A percentile compares a stretch with the other conserved stretches of the same genome.
Conservation (phyloP, 2,113 vertebrate genomes). For the Mormyrus iriodes region DNA sequence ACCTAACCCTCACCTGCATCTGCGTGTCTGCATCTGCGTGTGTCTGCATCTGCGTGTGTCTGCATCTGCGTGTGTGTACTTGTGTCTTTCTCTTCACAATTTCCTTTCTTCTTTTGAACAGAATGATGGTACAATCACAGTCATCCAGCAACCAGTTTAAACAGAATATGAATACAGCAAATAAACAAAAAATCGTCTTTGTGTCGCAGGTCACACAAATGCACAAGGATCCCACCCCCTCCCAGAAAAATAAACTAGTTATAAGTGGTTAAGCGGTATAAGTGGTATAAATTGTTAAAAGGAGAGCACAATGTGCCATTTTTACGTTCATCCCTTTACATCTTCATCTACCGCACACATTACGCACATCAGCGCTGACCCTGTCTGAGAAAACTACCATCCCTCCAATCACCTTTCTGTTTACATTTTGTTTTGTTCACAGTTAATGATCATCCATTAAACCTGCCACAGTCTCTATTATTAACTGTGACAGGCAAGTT, state of each 20-base stretch:
- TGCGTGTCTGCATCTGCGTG: neutral
- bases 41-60: neutral
- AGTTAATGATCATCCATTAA: neutral
- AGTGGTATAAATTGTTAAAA: too few relatives aligned
- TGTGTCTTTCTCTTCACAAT: neutral
- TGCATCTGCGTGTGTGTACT: neutral
- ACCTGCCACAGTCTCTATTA: neutral
- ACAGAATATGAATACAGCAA: neutral
- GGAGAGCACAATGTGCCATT: neutral
- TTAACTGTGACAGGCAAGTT: neutral
- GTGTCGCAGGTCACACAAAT: neutral
- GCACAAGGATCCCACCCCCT: neutral
- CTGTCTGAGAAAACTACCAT: neutral
- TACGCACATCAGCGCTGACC: neutral
- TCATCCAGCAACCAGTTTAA: neutral
- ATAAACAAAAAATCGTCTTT: neutral
- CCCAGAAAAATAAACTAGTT: neutral
- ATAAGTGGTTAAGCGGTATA: neutral
- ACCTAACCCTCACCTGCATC: neutral
- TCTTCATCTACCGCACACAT: neutral
- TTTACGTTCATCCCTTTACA: neutral
- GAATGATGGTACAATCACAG: neutral
- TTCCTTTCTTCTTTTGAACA: neutral
- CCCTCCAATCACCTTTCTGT: constrained; percentile 45
- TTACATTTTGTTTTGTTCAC: neutral